Base-by-base conservation (phyloP, 2,797 vertebrate species). In the Valencia hispanica region DNA sequence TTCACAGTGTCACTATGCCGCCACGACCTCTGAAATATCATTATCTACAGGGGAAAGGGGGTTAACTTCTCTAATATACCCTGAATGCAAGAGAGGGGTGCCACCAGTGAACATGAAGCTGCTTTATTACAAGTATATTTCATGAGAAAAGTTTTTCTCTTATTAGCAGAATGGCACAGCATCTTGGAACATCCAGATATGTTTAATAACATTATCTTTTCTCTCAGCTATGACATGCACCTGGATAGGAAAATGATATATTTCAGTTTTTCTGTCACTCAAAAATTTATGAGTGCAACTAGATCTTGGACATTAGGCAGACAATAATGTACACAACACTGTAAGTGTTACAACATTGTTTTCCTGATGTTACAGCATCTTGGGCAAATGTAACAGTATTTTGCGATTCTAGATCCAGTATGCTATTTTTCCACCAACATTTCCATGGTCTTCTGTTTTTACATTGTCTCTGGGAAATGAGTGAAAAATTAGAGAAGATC, bases 11-110 rank as follows among this genome's bases (percentile, higher is more conserved):
- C 91, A 91, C 91, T 73, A 68, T 79, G 81, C 82, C 4, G 84
- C 87, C 86, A 80, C 79, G 81, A 91, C 90, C 93, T 91, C 87
- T 92, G 90, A 94, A 94, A 94, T 92, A 93, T 94, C 91, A 93
- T 94, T 94, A 94, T 94, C 94, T 94, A 86, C 90, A 91, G 85
- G 88, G 84, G 89, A 90, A 68, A 78, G 78, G 83, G 91, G 93
- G 93, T 93, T 93, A 93, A 95, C 87, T 89, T 93, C 84, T 93
- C 89, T 92, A 93, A 94, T 94, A 93, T 86, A 88, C 86, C 87
- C 83, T 80, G 86, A 90, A 90, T 88, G 88, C 86, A 90, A 87
- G 91, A 86, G 80, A 90, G 75, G 68, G 79, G 48, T 76, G 69
- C 86, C 82, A 85, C 85, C 79, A 89, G 80, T 88, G 84, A 90